These are phyloP conservation scores for Tinea semifulvella DNA, from an alignment of 2,888 invertebrate genomes.

Conservation along the genomic window DNA sequence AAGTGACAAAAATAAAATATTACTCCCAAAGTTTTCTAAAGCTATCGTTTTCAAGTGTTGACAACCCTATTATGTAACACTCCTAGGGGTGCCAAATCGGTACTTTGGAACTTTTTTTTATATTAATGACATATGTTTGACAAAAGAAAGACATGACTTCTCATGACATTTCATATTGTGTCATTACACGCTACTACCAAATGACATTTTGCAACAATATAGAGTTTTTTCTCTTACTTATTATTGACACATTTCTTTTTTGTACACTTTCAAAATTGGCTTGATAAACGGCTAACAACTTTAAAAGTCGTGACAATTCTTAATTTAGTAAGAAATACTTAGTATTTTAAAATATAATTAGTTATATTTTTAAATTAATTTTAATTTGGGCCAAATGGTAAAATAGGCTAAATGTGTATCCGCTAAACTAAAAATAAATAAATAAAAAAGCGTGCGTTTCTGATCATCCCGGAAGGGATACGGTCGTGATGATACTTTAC, in stretches of 20 bases:
- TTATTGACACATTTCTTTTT: constrained; percentile 15
- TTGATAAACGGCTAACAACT: not conserved
- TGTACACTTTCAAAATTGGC: not conserved
- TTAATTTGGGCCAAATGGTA: too few species aligned
- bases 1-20: not conserved
- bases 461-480: too few species aligned
- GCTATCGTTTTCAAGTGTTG: constrained; percentile 53
- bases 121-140: constrained; percentile 59
- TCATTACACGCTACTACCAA: constrained; percentile 53
- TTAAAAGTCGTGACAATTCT: too few species aligned
- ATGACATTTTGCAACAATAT: constrained; percentile 27
- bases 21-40: constrained; percentile 32
- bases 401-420: too few species aligned
- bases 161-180: constrained; percentile 30
- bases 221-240: constrained; percentile 14
- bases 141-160: constrained; percentile 56
- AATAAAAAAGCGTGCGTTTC: too few species aligned
- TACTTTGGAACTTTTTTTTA: constrained; percentile 46
- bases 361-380: too few species aligned
- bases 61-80: constrained; percentile 60
- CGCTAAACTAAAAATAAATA: too few species aligned
- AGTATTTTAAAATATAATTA: too few species aligned
- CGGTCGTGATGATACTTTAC: too few species aligned
- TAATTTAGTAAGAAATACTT: too few species aligned
- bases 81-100: constrained; percentile 46